phyloP scores from a whole-genome alignment of 2,113 vertebrate genomes.

The Pampusana beccarii region DNA sequence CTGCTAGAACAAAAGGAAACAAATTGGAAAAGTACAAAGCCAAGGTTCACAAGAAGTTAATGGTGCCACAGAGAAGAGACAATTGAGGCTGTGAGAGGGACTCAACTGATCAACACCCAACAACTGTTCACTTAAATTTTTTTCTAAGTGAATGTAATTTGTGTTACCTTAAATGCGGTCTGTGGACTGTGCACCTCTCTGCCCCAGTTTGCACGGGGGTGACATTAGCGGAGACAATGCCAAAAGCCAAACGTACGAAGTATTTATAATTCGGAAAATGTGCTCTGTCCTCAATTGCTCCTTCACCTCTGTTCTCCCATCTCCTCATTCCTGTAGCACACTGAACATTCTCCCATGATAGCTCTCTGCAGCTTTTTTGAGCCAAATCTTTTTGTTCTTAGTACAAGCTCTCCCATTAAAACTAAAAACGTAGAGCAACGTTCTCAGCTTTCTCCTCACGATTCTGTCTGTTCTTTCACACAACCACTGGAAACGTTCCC shows the following conservation, averaged over 20 bases:
- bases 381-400: not conserved
- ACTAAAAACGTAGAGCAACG: not conserved
- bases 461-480: not conserved
- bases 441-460: not conserved
- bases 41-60: not conserved
- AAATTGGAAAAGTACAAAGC: not conserved
- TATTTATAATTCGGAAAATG: rapidly evolving
- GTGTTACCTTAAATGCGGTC: rapidly evolving
- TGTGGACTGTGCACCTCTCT: not conserved
- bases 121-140: rapidly evolving
- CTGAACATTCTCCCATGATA: not conserved
- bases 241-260: not conserved
- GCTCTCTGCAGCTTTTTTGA: not conserved
- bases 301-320: not conserved
- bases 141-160: not conserved
- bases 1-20: not conserved
- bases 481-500: not conserved
- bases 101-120: rapidly evolving
- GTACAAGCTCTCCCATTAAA: not conserved
- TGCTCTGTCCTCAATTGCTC: not conserved
- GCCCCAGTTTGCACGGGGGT: not conserved
- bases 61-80: not conserved
- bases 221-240: rapidly evolving
- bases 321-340: not conserved
- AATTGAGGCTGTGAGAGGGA: not conserved